Base-by-base conservation (phyloP, 92 coral and sea anemone species). In the Phymanthus crucifer region DNA sequence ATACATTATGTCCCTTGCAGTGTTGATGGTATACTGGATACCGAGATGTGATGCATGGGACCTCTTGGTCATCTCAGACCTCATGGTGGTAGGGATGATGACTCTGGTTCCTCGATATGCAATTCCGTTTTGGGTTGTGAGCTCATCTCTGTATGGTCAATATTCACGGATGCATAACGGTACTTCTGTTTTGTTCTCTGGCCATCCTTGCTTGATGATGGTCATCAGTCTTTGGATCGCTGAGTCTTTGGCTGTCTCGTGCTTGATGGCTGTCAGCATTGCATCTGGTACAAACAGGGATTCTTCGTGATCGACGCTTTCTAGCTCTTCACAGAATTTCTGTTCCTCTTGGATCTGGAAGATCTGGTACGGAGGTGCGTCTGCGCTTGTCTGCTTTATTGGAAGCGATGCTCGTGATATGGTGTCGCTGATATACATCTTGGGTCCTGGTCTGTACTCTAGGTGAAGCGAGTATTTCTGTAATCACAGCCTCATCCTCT, bases 1-100 rank as follows among this genome's bases (percentile, higher is more conserved):
- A 61, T 77, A 89, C 89, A 89, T 79, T 48, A 88, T 80, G 74
- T 85, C 83, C 83, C 90, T 82, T 16, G 90, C 87, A 24, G 93
- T 85, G 85, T 70, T 73, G 54, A 71, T 73, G 16, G 90, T 86
- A 82, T 85, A 86, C 57, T 84, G 89, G 52, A 89, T 84, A 10
- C 92, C 92, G 32, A 84, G 68, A 52, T 89, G 84, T 18, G 89
- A 89, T 36, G 83, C 64, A 48, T 84, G 89, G 35, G 87, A 86
- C 58, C 87, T 66, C 16, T 74, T 72, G 75, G 52, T 80, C 88
- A 88, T 36, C 73, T 88, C 74, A 46, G 78, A 37, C 81, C 89
- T 84, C 79, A 57, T 81, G 71, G 71, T 27, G 23, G 80, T 35
- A 5, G 88, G 91, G 47, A 78, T 83, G 36, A 88, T 45, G 81